A percentile compares a stretch with the other conserved stretches of the same genome.
Evolutionary conservation across 2,113 vertebrate genomes (phyloP).

Genomic region (Jaculus jaculus): DNA sequence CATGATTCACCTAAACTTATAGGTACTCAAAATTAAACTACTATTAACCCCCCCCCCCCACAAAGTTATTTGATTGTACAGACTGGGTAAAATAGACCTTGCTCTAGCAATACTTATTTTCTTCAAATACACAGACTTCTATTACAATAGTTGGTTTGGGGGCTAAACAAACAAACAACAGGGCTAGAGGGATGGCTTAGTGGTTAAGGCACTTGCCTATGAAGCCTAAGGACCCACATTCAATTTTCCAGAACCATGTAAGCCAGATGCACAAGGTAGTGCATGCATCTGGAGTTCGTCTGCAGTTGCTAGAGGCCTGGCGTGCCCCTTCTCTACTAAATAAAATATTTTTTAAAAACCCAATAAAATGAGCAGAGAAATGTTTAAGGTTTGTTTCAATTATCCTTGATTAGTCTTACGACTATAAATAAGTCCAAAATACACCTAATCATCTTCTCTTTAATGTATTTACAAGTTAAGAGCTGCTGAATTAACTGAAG

Average conservation of each 20-base stretch:
- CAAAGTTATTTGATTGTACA: not conserved
- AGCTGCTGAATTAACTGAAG: constrained; percentile 32
- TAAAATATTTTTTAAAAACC: not conserved
- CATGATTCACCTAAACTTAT: constrained; percentile 15
- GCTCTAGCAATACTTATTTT: not conserved
- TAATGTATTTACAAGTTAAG: not conserved
- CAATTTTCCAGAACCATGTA: too few relatives aligned
- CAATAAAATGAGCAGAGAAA: not conserved
- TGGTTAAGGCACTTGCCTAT: too few relatives aligned
- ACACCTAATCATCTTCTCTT: not conserved
- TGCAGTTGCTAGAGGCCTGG: too few relatives aligned
- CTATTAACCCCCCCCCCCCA: not conserved
- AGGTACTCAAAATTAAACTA: constrained; percentile 40
- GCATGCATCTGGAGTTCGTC: too few relatives aligned
- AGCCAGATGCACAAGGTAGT: too few relatives aligned
- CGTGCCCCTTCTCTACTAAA: too few relatives aligned
- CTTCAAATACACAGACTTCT: not conserved
- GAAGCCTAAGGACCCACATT: too few relatives aligned
- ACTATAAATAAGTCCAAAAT: not conserved
- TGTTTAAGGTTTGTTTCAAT: not conserved
- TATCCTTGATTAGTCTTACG: not conserved
- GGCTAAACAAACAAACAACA: not conserved
- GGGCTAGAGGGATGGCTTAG: too few relatives aligned
- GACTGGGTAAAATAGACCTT: not conserved
- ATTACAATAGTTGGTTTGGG: not conserved